Percentiles rank a stretch among this genome's conserved stretches.
Conservation (phyloP, 2,888 invertebrate species). For the Cosmorhoe ocellata region DNA sequence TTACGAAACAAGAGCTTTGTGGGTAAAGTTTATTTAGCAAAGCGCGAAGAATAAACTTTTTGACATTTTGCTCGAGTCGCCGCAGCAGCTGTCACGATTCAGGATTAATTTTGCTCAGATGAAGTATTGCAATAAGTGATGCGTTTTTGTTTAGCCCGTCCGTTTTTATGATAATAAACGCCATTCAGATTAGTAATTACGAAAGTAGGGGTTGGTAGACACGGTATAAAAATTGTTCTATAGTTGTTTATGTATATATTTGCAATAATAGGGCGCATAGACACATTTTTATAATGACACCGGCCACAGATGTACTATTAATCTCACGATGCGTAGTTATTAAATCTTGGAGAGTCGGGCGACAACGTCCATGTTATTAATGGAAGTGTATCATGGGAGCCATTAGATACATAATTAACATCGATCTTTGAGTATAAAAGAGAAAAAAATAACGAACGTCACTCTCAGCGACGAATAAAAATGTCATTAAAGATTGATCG, state of each 20-base stretch:
- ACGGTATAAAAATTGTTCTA: neutral
- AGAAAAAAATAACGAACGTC: constrained; percentile 62
- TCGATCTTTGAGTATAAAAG: constrained; percentile 68
- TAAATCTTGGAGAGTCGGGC: constrained; percentile 73
- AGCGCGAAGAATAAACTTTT: constrained; percentile 63
- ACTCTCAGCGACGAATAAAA: constrained; percentile 75
- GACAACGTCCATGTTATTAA: constrained; percentile 77
- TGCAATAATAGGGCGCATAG: constrained; percentile 18
- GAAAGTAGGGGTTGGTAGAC: constrained; percentile 29
- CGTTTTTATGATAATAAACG: constrained; percentile 52
- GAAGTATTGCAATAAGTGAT: constrained; percentile 71
- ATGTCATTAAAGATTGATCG: constrained; percentile 81
- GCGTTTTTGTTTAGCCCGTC: constrained; percentile 64
- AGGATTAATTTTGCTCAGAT: constrained; percentile 65
- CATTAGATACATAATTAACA: constrained; percentile 80
- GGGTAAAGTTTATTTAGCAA: constrained; percentile 75
- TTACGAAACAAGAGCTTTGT: constrained; percentile 37
- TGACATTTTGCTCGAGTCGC: constrained; percentile 57
- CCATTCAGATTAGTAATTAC: constrained; percentile 42
- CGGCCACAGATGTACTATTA: constrained; percentile 74
- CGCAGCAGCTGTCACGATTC: constrained; percentile 70
- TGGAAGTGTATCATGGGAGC: constrained; percentile 82
- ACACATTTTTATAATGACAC: constrained; percentile 68
- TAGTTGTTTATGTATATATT: too few relatives aligned
- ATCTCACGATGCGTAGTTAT: constrained; percentile 74